Percentiles rank a stretch among this genome's conserved stretches.
Conservation (phyloP, 2,888 invertebrate genomes). For the Cryptus armator region DNA sequence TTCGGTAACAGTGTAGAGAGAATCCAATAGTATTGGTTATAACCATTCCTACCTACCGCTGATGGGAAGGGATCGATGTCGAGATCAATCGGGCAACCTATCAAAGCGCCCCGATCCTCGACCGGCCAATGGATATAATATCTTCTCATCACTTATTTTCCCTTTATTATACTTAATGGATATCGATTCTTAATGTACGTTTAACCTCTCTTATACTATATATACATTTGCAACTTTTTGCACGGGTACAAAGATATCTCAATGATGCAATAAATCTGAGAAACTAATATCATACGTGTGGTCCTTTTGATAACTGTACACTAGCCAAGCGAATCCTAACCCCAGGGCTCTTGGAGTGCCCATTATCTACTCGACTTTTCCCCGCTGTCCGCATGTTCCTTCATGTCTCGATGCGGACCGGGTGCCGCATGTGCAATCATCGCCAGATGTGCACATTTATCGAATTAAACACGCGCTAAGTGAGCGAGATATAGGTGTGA, state of each 20-base stretch:
- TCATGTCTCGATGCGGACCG: constrained; percentile 21
- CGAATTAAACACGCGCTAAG: constrained; percentile 75
- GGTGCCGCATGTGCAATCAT: constrained; percentile 71
- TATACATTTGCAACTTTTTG: constrained; percentile 8
- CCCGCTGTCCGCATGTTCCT: background rate
- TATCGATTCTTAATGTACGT: constrained; percentile 36
- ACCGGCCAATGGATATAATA: constrained; percentile 49
- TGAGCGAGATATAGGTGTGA: constrained; percentile 61
- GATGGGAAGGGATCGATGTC: constrained; percentile 59
- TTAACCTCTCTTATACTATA: constrained; percentile 17
- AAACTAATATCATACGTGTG: constrained; percentile 9
- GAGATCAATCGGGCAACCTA: constrained; percentile 60
- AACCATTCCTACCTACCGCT: constrained; percentile 51
- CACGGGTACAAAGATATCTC: constrained; percentile 14
- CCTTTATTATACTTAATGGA: constrained; percentile 56
- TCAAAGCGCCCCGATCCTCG: constrained; percentile 54
- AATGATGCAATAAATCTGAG: background rate
- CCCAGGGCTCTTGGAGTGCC: background rate
- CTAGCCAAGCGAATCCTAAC: constrained; percentile 6
- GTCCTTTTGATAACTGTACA: background rate
- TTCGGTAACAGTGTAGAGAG: constrained; percentile 31
- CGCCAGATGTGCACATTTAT: constrained; percentile 74
- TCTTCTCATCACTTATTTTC: constrained; percentile 55
- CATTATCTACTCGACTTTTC: constrained; percentile 25
- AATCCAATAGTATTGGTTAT: constrained; percentile 56